phyloP scores from a whole-genome alignment of 2,797 vertebrate genomes.

The Cryptoprocta ferox region DNA sequence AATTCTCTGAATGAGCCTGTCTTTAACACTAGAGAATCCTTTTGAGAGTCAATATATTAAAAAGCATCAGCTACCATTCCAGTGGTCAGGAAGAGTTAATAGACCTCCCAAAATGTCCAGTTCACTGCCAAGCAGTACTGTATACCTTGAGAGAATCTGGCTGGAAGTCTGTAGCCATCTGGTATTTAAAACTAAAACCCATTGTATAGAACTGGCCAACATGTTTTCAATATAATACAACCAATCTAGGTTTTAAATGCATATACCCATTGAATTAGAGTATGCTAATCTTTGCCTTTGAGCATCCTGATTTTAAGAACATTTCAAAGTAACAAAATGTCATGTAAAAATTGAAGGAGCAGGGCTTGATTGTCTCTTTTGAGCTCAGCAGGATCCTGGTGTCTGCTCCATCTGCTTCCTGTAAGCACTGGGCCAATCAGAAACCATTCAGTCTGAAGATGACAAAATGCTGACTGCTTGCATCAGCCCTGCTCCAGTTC shows the following conservation, averaged over 20 bases:
- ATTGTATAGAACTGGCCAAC: conserved; percentile 18
- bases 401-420: conserved; percentile 75
- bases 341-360: neutral
- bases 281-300: conserved; percentile 21
- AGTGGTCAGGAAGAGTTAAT: conserved; percentile 70
- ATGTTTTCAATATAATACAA: conserved; percentile 44
- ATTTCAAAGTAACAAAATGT: conserved; percentile 54
- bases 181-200: conserved; percentile 75
- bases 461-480: neutral
- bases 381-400: conserved; percentile 40
- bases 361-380: conserved; percentile 14
- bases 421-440: conserved; percentile 24
- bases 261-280: neutral
- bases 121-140: conserved; percentile 73
- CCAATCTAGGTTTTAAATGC: conserved; percentile 55
- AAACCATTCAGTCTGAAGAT: conserved; percentile 21
- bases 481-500: neutral
- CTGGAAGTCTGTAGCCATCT: conserved; percentile 68
- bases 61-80: conserved; percentile 2
- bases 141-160: conserved; percentile 70
- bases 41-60: neutral
- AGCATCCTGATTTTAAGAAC: conserved; percentile 39
- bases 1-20: neutral
- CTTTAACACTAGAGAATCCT: neutral
- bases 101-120: neutral